Evolutionary conservation across 2,797 vertebrate species (phyloP).

Genomic region (Kryptopterus vitreolus): DNA sequence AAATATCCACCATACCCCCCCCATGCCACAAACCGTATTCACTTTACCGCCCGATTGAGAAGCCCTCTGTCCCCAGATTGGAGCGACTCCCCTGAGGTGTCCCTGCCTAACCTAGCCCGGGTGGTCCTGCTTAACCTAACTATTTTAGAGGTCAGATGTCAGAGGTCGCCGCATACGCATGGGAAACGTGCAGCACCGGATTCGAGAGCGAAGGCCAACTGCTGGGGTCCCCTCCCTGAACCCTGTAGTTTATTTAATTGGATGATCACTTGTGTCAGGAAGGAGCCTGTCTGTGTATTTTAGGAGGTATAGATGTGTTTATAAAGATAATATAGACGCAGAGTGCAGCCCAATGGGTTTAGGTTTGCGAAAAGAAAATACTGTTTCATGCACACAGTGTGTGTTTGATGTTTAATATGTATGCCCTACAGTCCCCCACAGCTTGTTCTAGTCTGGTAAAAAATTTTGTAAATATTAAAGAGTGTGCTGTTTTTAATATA

Average conservation of each 20-base stretch:
- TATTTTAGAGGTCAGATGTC: slow-evolving; percentile 47
- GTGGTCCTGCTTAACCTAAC: slow-evolving; percentile 56
- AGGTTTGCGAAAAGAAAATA: neutral
- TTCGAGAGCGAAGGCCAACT: slow-evolving; percentile 13
- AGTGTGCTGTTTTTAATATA: slow-evolving; percentile 9
- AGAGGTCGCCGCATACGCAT: slow-evolving; percentile 45
- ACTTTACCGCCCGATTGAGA: slow-evolving; percentile 21
- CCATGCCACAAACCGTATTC: slow-evolving; percentile 31
- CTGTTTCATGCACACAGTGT: neutral
- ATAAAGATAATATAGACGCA: neutral
- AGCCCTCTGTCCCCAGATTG: slow-evolving; percentile 37
- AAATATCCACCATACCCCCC: slow-evolving; percentile 34
- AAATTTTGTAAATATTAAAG: slow-evolving; percentile 6
- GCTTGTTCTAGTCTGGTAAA: neutral
- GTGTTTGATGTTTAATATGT: too few species aligned
- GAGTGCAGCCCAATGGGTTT: neutral
- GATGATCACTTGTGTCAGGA: slow-evolving; percentile 23
- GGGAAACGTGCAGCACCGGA: slow-evolving; percentile 49
- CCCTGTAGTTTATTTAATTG: slow-evolving; percentile 39
- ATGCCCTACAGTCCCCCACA: neutral
- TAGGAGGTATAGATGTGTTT: slow-evolving; percentile 30
- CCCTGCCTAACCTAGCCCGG: slow-evolving; percentile 40
- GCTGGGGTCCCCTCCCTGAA: neutral
- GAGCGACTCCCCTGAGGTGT: slow-evolving; percentile 34
- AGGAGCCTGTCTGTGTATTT: slow-evolving; percentile 10